phyloP scores from a whole-genome alignment of 30 jellyfish, hydroid and myxozoan genomes.

The Hydractinia echinata region DNA sequence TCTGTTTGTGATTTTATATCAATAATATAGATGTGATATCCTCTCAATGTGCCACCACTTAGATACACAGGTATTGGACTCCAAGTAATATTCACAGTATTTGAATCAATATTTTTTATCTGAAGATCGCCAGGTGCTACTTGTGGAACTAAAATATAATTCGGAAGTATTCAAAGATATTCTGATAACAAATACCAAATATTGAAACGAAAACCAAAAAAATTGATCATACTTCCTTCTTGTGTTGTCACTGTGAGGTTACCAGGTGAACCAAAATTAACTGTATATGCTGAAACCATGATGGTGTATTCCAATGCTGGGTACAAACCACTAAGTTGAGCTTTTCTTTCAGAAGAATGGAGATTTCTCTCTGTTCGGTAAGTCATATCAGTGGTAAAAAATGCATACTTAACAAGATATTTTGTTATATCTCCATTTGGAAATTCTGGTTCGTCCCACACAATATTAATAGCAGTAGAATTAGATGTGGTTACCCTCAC shows the following conservation, averaged over 20 bases:
- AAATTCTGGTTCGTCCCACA: conserved; percentile 53
- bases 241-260: neutral
- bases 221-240: conserved; percentile 5
- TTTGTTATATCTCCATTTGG: conserved; percentile 55
- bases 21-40: neutral
- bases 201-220: neutral
- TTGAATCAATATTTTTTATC: neutral
- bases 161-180: neutral
- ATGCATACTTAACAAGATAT: conserved; percentile 40
- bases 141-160: conserved; percentile 14
- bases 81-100: conserved; percentile 13
- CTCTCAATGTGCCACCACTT: conserved; percentile 8
- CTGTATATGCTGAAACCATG: neutral
- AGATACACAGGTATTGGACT: neutral
- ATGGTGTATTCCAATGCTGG: conserved; percentile 33
- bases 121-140: conserved; percentile 17
- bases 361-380: neutral
- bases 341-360: neutral
- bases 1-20: no score
- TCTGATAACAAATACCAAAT: neutral
- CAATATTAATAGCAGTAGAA: conserved; percentile 26
- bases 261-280: neutral
- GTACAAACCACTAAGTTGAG: conserved; percentile 28
- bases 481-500: conserved; percentile 26
- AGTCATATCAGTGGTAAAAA: conserved; percentile 14